These are phyloP conservation scores for Conomelus anceps DNA, from an alignment of 2,888 invertebrate species.

Conservation along the genomic window DNA sequence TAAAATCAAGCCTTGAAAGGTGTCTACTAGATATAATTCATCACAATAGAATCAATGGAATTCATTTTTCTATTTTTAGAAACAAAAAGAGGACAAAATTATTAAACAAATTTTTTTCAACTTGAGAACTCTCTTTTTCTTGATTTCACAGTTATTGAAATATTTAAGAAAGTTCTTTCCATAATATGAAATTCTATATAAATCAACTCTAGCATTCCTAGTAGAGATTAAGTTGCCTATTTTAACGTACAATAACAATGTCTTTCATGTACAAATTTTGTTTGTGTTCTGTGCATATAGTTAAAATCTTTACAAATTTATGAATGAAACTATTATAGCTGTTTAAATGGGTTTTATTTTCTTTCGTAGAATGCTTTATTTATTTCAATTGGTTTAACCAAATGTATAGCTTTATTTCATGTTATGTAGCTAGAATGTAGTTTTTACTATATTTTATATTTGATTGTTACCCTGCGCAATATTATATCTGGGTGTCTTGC, in stretches of 20 bases:
- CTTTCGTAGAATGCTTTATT: not conserved
- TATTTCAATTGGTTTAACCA: not conserved
- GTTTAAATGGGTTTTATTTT: not conserved
- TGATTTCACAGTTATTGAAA: no score
- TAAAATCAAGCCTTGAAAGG: no score
- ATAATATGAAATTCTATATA: not conserved
- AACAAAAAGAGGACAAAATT: no score
- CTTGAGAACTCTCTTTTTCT: no score
- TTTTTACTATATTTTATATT: not conserved
- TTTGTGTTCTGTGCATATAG: not conserved
- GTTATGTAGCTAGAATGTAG: not conserved
- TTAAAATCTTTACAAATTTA: no score
- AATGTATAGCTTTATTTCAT: not conserved
- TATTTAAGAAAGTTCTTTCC: not conserved
- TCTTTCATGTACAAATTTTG: not conserved
- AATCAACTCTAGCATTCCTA: not conserved
- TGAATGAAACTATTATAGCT: not conserved
- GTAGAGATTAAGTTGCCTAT: not conserved
- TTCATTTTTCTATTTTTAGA: no score
- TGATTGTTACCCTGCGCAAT: not conserved
- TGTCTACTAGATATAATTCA: no score
- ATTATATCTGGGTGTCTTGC: not conserved
- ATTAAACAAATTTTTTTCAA: no score
- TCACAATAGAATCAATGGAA: no score
- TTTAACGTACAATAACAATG: not conserved